phyloP scores from a whole-genome alignment of 2,888 invertebrate genomes.

The Acrocera orbiculus region DNA sequence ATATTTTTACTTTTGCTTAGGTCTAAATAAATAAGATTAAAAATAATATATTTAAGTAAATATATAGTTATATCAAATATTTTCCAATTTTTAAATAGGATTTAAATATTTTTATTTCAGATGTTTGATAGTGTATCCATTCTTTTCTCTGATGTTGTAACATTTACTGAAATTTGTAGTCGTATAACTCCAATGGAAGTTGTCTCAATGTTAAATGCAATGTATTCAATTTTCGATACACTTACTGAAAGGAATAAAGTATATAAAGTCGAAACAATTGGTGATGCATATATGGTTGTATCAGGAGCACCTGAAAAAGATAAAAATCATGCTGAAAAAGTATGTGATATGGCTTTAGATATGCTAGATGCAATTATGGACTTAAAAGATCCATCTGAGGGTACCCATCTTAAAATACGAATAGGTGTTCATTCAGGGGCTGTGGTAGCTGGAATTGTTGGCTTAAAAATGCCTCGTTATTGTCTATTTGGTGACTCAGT shows the following conservation, averaged over 20 bases:
- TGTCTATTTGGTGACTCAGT: slow-evolving; percentile 71
- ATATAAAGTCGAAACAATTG: slow-evolving; percentile 96
- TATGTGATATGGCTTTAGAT: slow-evolving; percentile 89
- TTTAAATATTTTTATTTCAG: slow-evolving; percentile 36
- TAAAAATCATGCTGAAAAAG: slow-evolving; percentile 75
- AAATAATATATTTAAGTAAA: no score
- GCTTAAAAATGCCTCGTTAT: slow-evolving; percentile 74
- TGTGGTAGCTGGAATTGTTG: slow-evolving; percentile 86
- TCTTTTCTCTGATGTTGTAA: slow-evolving; percentile 93
- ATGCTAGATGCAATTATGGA: slow-evolving; percentile 89
- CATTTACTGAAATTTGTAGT: slow-evolving; percentile 93
- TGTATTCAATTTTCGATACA: slow-evolving; percentile 94
- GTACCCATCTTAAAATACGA: slow-evolving; percentile 62
- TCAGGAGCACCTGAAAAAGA: slow-evolving; percentile 87
- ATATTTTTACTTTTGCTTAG: no score
- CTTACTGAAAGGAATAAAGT: slow-evolving; percentile 83
- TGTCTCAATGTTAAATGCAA: slow-evolving; percentile 90
- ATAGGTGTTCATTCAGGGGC: slow-evolving; percentile 83
- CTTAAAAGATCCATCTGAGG: slow-evolving; percentile 82
- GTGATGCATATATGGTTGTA: slow-evolving; percentile 97
- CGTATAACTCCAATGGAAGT: slow-evolving; percentile 94
- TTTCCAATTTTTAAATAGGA: not conserved
- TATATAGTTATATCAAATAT: not conserved
- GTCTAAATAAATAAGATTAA: no score
- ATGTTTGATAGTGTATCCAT: slow-evolving; percentile 94